Evolutionary conservation across 2,113 vertebrate species (phyloP), one percentile per base, ranked within the genome.

Genomic region (Tretioscincus oriximinensis): DNA sequence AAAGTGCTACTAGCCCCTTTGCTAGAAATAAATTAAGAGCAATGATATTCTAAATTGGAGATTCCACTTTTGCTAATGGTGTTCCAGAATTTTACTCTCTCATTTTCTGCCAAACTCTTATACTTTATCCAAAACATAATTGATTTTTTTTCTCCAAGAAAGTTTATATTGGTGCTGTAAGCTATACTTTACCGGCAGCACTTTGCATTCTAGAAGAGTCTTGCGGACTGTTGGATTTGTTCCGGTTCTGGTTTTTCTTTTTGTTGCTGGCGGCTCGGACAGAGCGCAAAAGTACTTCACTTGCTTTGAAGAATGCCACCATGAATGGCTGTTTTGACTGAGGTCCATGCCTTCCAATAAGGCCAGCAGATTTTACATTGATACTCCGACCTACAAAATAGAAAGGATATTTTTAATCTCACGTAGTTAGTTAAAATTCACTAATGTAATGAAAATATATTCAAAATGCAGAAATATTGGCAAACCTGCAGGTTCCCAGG

Each of bases 251-350:
- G 83, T 96, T 98, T 94, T 99, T 99, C 88, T 95, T 95, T 92
- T 98, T 99, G 69, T 94, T 96, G 75, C 95, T 96, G 77, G 97
- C 94, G 68, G 98, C 98, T 93, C 98, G 95, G 75, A 99, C 97
- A 2, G 98, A 99, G 81, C 98, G 98, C 78, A 99, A 95, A 83
- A 99, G 95, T 28, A 99, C 97, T 91, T 98, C 98, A 0, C 98
- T 99, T 81, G 98, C 98, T 94, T 99, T 99, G 92, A 99, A 99
- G 94, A 99, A 99, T 1, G 98, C 98, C 89, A 99, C 98, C 93
- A 99, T 96, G 93, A 99, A 99, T 0, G 98, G 98, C 70, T 99
- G 98, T 80, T 99, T 99, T 87, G 98, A 98, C 88, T 99, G 98
- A 51, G 98, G 97, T 54, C 98, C 98, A 0, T 96, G 97, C 87